These are phyloP conservation scores for Tragelaphus imberbis DNA, from an alignment of 2,113 vertebrate species.

Conservation along the genomic window DNA sequence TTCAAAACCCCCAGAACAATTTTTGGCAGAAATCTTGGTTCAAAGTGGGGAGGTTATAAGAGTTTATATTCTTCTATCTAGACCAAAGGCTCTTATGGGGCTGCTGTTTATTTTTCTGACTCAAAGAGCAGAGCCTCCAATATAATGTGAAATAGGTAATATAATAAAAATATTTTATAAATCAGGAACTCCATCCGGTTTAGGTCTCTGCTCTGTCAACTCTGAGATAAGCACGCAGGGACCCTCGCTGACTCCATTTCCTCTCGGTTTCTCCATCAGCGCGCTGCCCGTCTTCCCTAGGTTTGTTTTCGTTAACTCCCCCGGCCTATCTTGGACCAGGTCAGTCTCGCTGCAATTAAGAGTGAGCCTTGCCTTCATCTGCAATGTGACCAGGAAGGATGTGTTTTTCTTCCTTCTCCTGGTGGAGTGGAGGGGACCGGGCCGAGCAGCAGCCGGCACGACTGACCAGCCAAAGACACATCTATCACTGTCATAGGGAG, in stretches of 20 bases:
- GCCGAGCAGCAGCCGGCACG: neutral
- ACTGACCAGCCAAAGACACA: neutral
- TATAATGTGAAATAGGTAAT: conserved; percentile 67
- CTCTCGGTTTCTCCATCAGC: neutral
- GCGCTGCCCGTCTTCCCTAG: neutral
- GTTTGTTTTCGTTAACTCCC: conserved; percentile 67
- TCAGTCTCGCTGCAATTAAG: neutral
- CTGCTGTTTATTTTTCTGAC: conserved; percentile 69
- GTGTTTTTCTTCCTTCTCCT: conserved; percentile 21
- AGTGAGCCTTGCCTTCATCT: neutral
- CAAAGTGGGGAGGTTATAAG: neutral
- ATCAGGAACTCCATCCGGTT: conserved; percentile 21
- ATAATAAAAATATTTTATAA: conserved; percentile 56
- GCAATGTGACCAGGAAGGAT: neutral
- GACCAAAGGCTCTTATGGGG: conserved; percentile 53
- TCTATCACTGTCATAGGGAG: neutral
- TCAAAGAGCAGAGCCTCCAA: conserved; percentile 34
- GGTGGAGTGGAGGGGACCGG: neutral
- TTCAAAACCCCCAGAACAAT: conserved; percentile 6
- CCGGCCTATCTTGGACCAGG: neutral
- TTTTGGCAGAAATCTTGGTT: conserved; percentile 52
- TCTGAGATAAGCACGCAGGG: conserved; percentile 65
- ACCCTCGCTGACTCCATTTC: conserved; percentile 45
- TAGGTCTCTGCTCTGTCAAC: conserved; percentile 54
- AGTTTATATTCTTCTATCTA: conserved; percentile 60